These are phyloP conservation scores for Molossus alvarezi DNA, from an alignment of 2,797 vertebrate species.

Conservation along the genomic window DNA sequence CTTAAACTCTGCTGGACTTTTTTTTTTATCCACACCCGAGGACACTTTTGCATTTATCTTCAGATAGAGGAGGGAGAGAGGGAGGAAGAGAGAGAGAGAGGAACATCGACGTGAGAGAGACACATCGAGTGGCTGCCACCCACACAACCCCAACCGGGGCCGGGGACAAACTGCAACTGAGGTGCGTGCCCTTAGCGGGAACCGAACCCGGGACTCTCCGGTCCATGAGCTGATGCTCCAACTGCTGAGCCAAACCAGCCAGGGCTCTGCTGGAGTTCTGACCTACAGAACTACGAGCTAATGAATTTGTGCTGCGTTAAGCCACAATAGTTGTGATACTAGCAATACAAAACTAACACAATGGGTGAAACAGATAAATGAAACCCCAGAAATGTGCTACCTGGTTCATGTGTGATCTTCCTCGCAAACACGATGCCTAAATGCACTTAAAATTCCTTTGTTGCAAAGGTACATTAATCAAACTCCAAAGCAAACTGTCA, in stretches of 20 bases:
- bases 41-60: no score
- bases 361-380: neutral
- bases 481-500: constrained; percentile 59
- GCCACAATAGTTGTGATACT: neutral
- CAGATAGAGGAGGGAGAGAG: no score
- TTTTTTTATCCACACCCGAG: no score
- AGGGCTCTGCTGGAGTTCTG: neutral
- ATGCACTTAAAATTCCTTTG: constrained; percentile 68
- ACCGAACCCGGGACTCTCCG: no score
- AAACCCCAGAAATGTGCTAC: constrained; percentile 1
- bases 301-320: constrained; percentile 16
- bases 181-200: no score
- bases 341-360: constrained; percentile 30
- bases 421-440: constrained; percentile 22
- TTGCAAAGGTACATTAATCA: constrained; percentile 63
- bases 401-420: constrained; percentile 21
- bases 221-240: no score
- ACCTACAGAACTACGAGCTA: neutral
- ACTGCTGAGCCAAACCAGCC: no score
- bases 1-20: neutral
- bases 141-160: no score
- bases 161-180: no score
- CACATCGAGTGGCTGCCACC: no score
- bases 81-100: no score
- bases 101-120: no score